These are phyloP conservation scores for Caenorhabditis sinica DNA, from an alignment of 2,888 invertebrate genomes.

Conservation along the genomic window DNA sequence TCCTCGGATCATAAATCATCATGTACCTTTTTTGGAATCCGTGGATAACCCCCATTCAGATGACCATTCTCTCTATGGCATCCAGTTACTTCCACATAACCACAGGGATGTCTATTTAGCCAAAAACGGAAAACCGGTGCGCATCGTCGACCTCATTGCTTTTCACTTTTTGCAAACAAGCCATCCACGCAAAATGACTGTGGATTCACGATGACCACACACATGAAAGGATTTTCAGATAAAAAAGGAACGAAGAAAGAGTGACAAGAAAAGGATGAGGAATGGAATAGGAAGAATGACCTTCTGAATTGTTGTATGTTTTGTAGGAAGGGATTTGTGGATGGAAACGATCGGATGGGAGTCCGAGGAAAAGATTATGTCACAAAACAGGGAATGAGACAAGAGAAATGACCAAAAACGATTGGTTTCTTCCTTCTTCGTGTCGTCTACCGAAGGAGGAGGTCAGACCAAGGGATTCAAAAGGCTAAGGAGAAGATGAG, in stretches of 20 bases:
- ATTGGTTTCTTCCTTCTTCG: conserved; percentile 49
- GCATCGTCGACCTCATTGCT: conserved; percentile 55
- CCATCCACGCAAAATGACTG: conserved; percentile 43
- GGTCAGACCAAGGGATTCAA: conserved; percentile 51
- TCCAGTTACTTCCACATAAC: conserved; percentile 29
- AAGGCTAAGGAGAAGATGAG: conserved; percentile 48
- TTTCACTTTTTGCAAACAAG: conserved; percentile 63
- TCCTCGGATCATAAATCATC: conserved; percentile 35
- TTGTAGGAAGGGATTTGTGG: conserved; percentile 26
- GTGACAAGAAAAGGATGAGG: conserved; percentile 30
- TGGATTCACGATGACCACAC: conserved; percentile 31
- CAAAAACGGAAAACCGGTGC: conserved; percentile 51
- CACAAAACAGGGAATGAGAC: conserved; percentile 57
- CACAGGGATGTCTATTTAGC: conserved; percentile 13
- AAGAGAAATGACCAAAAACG: conserved; percentile 59
- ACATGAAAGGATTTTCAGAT: conserved; percentile 31
- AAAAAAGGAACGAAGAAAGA: conserved; percentile 16
- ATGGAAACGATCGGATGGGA: conserved; percentile 21
- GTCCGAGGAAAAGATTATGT: conserved; percentile 58
- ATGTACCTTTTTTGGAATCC: conserved; percentile 27
- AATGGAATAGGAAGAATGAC: conserved; percentile 13
- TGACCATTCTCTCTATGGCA: conserved; percentile 39
- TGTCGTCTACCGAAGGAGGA: conserved; percentile 30
- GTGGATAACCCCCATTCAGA: conserved; percentile 42
- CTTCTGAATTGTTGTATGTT: conserved; percentile 44